These are phyloP conservation scores for Noctilio leporinus DNA, from an alignment of 2,113 vertebrate genomes.

Conservation along the genomic window DNA sequence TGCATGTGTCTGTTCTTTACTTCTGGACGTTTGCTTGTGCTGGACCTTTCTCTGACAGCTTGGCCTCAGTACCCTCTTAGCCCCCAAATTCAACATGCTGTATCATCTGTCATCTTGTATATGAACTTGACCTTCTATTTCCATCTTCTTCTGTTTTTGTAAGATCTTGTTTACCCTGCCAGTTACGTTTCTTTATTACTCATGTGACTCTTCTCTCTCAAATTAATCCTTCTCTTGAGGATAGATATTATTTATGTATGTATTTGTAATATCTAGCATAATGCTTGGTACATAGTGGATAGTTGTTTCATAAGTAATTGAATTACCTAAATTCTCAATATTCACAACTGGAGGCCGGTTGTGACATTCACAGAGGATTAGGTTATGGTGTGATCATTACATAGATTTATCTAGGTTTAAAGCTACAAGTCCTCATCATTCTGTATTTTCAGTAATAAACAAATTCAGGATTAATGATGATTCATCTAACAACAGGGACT, in stretches of 20 bases:
- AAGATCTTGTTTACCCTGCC: background rate
- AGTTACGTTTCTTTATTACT: background rate
- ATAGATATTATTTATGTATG: background rate
- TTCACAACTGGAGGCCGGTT: background rate
- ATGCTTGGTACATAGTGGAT: background rate
- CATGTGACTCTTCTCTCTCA: background rate
- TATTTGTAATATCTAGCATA: background rate
- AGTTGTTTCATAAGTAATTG: background rate
- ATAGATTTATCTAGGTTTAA: background rate
- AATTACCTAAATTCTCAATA: background rate
- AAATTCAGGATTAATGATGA: background rate
- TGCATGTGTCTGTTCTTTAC: background rate
- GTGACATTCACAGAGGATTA: background rate
- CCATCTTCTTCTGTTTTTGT: background rate
- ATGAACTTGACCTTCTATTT: background rate
- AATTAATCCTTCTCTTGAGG: background rate
- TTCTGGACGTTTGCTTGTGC: background rate
- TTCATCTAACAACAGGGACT: background rate
- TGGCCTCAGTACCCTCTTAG: background rate
- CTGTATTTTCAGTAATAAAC: constrained; percentile 13
- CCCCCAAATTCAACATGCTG: background rate
- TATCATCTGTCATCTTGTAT: background rate
- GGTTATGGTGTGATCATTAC: background rate
- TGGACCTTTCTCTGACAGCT: background rate
- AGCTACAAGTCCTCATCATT: background rate